Evolutionary conservation across 2,113 vertebrate genomes (phyloP).

Genomic region (Tyrannus savana): DNA sequence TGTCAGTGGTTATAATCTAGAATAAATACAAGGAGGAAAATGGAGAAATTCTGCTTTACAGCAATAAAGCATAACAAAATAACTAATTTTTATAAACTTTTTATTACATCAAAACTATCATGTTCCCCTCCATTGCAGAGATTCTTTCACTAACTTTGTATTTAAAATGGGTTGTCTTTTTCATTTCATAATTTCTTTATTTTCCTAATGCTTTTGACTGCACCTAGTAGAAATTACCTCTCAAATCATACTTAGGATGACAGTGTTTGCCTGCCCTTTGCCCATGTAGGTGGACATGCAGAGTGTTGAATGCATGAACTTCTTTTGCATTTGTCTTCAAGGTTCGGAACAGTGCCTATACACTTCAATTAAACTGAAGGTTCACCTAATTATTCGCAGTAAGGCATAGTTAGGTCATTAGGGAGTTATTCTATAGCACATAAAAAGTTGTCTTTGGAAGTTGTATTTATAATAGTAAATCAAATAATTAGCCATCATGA

Average conservation of each 20-base stretch:
- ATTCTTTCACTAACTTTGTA: background rate
- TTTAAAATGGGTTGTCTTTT: background rate
- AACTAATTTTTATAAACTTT: background rate
- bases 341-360: background rate
- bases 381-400: background rate
- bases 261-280: background rate
- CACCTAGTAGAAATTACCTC: background rate
- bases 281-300: background rate
- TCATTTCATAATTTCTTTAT: background rate
- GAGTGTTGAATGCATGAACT: background rate
- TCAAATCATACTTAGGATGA: background rate
- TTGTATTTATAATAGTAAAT: background rate
- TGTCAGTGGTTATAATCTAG: background rate
- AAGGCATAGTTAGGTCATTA: background rate
- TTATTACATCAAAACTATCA: background rate
- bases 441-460: background rate
- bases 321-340: background rate
- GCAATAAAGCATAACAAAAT: background rate
- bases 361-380: background rate
- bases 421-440: background rate
- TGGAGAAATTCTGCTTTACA: background rate
- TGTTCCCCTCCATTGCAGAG: background rate
- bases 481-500: background rate
- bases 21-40: background rate
- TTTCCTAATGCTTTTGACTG: background rate